Percentiles rank a stretch among this genome's conserved stretches.
These are phyloP conservation scores for Crossocerus cetratus DNA, from an alignment of 2,888 invertebrate genomes.

Conservation along the genomic window DNA sequence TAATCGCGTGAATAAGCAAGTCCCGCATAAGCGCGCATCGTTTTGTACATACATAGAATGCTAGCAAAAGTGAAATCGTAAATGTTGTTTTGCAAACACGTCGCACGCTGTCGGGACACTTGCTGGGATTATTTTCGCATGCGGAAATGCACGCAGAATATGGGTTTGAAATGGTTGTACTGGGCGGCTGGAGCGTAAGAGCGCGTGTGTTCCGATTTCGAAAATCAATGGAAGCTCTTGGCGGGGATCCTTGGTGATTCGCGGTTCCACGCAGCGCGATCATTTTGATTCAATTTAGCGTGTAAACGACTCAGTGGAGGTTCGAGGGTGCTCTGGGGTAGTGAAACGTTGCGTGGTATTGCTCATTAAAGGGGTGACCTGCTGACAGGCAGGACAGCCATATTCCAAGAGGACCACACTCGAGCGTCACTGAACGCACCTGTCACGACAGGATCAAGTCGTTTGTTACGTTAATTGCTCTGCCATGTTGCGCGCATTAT, in stretches of 20 bases:
- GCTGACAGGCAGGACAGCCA: constrained; percentile 24
- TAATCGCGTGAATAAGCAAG: constrained; percentile 18
- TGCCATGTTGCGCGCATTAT: constrained; percentile 41
- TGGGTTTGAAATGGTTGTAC: no score
- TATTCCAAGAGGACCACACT: constrained; percentile 32
- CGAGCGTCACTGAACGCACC: constrained; percentile 36
- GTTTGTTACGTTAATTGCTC: constrained; percentile 55
- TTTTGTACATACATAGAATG: no score
- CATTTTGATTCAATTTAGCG: constrained; percentile 14
- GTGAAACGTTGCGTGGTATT: constrained; percentile 36
- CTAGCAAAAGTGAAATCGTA: no score
- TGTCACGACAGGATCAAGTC: constrained; percentile 46
- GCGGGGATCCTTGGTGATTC: no score
- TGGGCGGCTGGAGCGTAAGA: no score
- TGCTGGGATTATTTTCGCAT: no score
- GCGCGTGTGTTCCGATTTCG: no score
- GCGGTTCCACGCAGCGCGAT: not conserved
- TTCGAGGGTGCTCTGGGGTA: constrained; percentile 17
- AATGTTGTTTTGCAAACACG: no score
- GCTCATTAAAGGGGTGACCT: constrained; percentile 42
- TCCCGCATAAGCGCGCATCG: no score
- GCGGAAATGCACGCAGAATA: no score
- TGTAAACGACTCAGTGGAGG: constrained; percentile 28
- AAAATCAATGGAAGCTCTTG: no score
- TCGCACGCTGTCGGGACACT: no score